Evolutionary conservation across 2,888 invertebrate genomes (phyloP), one percentile per base, ranked within the genome.

Genomic region (Sesia apiformis): DNA sequence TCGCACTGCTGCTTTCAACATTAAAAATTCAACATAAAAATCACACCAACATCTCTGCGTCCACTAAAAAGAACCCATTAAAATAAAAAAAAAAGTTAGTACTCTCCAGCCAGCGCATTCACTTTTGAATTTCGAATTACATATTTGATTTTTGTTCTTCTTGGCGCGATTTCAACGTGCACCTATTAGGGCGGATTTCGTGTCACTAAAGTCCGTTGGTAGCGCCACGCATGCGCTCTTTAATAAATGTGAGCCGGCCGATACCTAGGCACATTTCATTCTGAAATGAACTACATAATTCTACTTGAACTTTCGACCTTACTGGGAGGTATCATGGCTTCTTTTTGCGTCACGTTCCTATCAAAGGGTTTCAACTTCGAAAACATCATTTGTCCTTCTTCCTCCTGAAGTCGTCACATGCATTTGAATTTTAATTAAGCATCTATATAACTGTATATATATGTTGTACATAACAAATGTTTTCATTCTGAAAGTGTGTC

Each of bases 281-380:
- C 76, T 76, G 77, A 78, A 81, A 83, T 81, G 76, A 78, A 83
- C 78, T 75, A 71, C 74, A 76, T 65, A 61, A 58, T 57, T 55
- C 53, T 39, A 51, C 38, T 46, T 42, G 46, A 43, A 57, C 57
- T 54, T 53, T 56, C 42, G 66, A 60, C 68, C 56, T 62, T 51
- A 40, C 23, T 50, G 39, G n/a, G 42, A 3, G 49, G 46, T 2
- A 5, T 38, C 38, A 42, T 42, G n/a, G 39, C 39, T 53, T 38
- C 8, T 8, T 53, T 53, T 23, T 49, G 23, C 5, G 8, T 5
- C 4, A 8, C 39, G 38, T 39, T 41, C 38, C 38, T 49, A 39
- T 49, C 38, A 74, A 71, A 74, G 73, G 75, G 75, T 67, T 66
- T 61, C 59, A 69, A 65, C 66, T 74, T 66, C 60, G 64, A 73